A percentile compares a stretch with the other conserved stretches of the same genome.
Evolutionary conservation across 2,797 vertebrate species (phyloP).

Genomic region (Tragopan temminckii): DNA sequence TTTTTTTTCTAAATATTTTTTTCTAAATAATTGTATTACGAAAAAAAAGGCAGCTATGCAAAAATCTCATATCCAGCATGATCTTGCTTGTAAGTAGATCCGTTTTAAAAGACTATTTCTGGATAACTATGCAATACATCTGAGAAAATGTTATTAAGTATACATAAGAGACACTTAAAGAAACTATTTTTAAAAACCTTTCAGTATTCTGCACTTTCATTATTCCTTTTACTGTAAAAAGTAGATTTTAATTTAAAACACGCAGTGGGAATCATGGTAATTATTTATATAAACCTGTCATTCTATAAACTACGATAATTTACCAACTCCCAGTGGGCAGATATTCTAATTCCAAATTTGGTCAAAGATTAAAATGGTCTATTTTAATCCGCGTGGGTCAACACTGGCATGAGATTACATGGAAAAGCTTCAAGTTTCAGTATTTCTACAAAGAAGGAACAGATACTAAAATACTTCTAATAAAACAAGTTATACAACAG

Average conservation of each 20-base stretch:
- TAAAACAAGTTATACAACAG: constrained; percentile 18
- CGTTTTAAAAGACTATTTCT: background rate
- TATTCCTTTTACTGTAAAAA: constrained; percentile 46
- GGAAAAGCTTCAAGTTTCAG: constrained; percentile 84
- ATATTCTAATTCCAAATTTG: constrained; percentile 89
- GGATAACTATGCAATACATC: background rate
- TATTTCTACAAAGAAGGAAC: constrained; percentile 81
- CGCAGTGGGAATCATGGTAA: constrained; percentile 74
- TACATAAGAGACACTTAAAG: background rate
- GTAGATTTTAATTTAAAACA: constrained; percentile 76
- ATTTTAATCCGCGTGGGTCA: constrained; percentile 88
- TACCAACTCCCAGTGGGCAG: constrained; percentile 82
- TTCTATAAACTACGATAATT: constrained; percentile 84
- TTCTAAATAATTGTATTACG: background rate
- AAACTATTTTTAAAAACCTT: background rate
- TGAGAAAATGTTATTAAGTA: constrained; percentile 6
- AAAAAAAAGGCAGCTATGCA: background rate
- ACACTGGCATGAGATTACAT: constrained; percentile 84
- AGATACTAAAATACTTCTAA: constrained; percentile 60
- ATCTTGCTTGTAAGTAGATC: background rate
- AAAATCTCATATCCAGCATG: background rate
- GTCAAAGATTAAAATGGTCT: constrained; percentile 86
- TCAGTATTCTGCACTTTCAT: background rate
- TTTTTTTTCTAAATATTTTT: background rate
- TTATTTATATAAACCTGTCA: constrained; percentile 84